Evolutionary conservation across 2,888 invertebrate genomes (phyloP), one percentile per base, ranked within the genome.

Genomic region (Caradrina clavipalpis): DNA sequence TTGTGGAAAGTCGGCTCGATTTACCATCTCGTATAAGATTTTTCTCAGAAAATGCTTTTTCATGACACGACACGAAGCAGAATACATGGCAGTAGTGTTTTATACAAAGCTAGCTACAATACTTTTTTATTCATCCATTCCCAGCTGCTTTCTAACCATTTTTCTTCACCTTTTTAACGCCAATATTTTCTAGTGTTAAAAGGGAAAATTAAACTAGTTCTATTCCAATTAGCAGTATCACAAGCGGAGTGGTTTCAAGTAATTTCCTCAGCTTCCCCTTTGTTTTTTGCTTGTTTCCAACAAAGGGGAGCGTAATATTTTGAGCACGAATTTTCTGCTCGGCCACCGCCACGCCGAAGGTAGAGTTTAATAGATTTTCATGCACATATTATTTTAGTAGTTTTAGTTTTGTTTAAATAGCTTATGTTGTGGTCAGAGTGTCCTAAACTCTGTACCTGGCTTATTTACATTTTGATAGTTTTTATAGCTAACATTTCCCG

Each of bases 201-300:
- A 61, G 50, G 50, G n/a, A 49, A 60, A 64, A 78, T 74, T 66
- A 61, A 64, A 50, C 64, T 76, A 56, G 60, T 73, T 60, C 60
- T 61, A 61, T 68, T 68, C 60, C 69, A 77, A 77, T 76, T 73
- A 76, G 74, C 45, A 55, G 55, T 61, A 50, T 69, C 69, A 69
- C 53, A 74, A 63, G 63, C 21, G 17, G 19, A 66, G 62, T 54
- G 62, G 78, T 74, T 65, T 65, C 26, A 56, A 65, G 74, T 56
- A 69, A 66, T 78, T 78, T 69, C 50, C 56, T 11, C 73, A 55
- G 73, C 35, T 68, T 60, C 31, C 53, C 8, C 7, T 17, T n/a
- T 1, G 56, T 77, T 72, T 77, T 76, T 76, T 72, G 57, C 74
- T 47, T 58, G 78, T 67, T 63, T 58, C n/a, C 42, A 42, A 59